Conservation (phyloP, 2,888 invertebrate genomes). For the Automeris io region DNA sequence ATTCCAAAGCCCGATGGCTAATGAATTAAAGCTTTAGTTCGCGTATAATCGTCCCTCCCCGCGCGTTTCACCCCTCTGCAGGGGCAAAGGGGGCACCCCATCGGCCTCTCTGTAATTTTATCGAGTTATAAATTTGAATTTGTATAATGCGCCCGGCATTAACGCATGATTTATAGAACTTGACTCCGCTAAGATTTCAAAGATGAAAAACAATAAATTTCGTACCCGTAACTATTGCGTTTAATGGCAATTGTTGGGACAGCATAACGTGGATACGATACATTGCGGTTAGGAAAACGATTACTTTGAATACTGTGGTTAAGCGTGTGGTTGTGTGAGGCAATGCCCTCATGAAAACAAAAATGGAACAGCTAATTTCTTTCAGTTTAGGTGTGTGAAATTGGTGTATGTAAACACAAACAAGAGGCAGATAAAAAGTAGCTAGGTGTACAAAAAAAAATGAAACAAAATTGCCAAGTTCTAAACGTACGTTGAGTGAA, state of each 20-base stretch:
- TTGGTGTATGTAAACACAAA: no score
- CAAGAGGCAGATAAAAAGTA: no score
- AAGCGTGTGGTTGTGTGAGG: no score
- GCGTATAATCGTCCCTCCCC: slow-evolving; percentile 32
- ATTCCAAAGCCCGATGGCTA: slow-evolving; percentile 33
- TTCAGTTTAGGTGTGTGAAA: no score
- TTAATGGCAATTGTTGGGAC: slow-evolving; percentile 45
- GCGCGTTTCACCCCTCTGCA: slow-evolving; percentile 12
- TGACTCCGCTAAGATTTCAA: slow-evolving; percentile 76
- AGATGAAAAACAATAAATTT: slow-evolving; percentile 78
- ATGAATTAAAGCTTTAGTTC: slow-evolving; percentile 69
- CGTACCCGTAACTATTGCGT: slow-evolving; percentile 71
- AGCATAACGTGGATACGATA: slow-evolving; percentile 36
- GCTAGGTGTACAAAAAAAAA: no score
- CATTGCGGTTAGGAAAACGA: no score
- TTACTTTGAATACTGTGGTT: no score
- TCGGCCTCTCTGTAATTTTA: slow-evolving; percentile 74
- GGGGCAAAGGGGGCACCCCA: slow-evolving; percentile 37
- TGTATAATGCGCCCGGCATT: slow-evolving; percentile 74
- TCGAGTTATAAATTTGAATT: slow-evolving; percentile 78
- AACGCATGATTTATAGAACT: slow-evolving; percentile 76
- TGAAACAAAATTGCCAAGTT: no score
- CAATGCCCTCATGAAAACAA: no score
- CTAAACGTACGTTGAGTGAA: no score
- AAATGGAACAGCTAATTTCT: no score